Base-by-base conservation (phyloP, 2,888 invertebrate genomes). In the Vesta saturnalis region DNA sequence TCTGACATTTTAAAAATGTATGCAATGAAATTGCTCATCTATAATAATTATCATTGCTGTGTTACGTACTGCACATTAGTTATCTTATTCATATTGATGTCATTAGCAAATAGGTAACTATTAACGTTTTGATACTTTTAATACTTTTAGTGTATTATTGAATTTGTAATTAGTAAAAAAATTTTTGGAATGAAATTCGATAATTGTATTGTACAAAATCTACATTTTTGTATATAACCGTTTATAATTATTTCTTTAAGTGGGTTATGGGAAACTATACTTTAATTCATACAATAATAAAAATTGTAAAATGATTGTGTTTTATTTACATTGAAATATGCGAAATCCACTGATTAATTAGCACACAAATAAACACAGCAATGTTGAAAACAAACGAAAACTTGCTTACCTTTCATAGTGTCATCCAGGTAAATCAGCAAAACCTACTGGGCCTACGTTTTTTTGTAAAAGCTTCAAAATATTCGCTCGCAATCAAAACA, bases 221-320 rank as follows among this genome's bases (percentile, higher is more conserved):
- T 60, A 60, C 69, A 69, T 72, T 73, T 61, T 72, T 75, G 74
- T 75, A 75, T 73, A 75, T 73, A 74, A 67, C 63, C 69, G 67
- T 67, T 57, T 65, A 72, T 72, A 72, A n/a, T 69, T 67, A 70
- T 71, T 72, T 72, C 70, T 56, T 75, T 72, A 72, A 73, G 71
- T 74, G 74, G 75, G 75, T 73, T 74, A 74, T 69, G 74, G 75
- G 74, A 72, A 60, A 60, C 60, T 68, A 63, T 62, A 67, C 59
- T 60, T 68, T 64, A 61, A 64, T 59, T 60, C 47, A 59, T 59
- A 67, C 54, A 67, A 67, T 58, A 68, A 68, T 57, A 54, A 16
- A 35, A 8, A n/a, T 56, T 49, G 2, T 12, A 46, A 14, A 10
- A 46, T 46, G 2, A 6, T 6, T 30, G 5, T 30, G 5, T 30